Evolutionary conservation across 92 coral and sea anemone genomes (phyloP).

Genomic region (Palythoa grandiflora): DNA sequence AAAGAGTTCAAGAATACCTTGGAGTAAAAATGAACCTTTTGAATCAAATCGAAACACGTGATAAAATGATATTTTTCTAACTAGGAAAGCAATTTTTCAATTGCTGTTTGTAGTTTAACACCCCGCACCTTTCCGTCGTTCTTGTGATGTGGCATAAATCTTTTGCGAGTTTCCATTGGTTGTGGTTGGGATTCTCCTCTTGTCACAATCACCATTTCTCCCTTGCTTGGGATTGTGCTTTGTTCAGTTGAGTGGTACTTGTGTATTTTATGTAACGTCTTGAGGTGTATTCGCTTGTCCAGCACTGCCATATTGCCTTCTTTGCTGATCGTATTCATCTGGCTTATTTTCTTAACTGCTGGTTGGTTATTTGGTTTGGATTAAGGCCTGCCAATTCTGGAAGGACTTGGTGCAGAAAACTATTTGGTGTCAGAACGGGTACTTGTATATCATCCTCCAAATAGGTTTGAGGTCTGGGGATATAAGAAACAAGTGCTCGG

Average conservation of each 20-base stretch:
- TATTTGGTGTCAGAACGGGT: slow-evolving; percentile 9
- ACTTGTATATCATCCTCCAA: slow-evolving; percentile 15
- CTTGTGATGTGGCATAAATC: neutral
- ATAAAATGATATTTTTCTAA: too few relatives aligned
- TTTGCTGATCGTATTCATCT: neutral
- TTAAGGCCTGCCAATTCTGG: neutral
- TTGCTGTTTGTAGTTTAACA: slow-evolving; percentile 3
- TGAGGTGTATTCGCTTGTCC: slow-evolving; percentile 15
- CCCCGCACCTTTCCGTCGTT: slow-evolving; percentile 26
- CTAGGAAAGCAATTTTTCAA: too few relatives aligned
- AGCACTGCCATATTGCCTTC: slow-evolving; percentile 10
- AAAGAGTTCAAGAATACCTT: too few relatives aligned
- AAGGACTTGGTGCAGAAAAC: neutral
- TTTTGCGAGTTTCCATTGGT: slow-evolving; percentile 22
- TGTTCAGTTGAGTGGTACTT: slow-evolving; percentile 14
- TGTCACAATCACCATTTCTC: slow-evolving; percentile 11
- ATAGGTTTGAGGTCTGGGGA: slow-evolving; percentile 25
- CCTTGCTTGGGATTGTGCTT: neutral
- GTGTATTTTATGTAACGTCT: neutral
- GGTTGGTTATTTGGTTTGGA: neutral
- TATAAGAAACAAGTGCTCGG: too few relatives aligned
- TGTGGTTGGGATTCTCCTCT: neutral
- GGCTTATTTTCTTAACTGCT: neutral
- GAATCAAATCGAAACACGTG: too few relatives aligned
- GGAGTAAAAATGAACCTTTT: too few relatives aligned